A percentile compares a stretch with the other conserved stretches of the same genome.
These are phyloP conservation scores for Eurypyga helias DNA, from an alignment of 2,113 vertebrate species.

Conservation along the genomic window DNA sequence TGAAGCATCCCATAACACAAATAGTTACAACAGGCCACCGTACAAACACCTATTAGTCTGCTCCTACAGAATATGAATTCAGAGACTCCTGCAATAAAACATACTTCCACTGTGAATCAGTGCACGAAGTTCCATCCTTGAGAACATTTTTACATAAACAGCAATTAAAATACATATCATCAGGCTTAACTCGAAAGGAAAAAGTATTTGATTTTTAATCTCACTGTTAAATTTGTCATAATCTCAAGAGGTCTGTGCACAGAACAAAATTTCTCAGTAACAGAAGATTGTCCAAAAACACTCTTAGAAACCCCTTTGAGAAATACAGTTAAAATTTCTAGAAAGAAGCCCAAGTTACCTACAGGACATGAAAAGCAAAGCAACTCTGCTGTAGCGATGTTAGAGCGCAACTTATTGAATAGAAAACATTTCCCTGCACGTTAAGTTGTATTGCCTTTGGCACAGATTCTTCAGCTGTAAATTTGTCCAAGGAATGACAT, in stretches of 20 bases:
- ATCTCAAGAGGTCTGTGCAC: background rate
- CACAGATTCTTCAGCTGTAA: conserved; percentile 56
- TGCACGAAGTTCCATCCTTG: background rate
- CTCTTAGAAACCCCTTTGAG: background rate
- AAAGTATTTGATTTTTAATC: background rate
- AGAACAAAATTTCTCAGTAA: background rate
- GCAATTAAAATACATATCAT: conserved; percentile 24
- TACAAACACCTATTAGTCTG: background rate
- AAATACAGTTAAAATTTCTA: conserved; percentile 22
- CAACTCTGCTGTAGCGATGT: background rate
- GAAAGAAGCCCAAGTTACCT: background rate
- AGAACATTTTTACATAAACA: background rate
- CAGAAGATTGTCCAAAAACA: background rate
- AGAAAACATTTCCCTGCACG: conserved; percentile 45
- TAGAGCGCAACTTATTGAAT: background rate
- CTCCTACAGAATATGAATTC: background rate
- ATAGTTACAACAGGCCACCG: background rate
- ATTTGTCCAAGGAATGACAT: conserved; percentile 40
- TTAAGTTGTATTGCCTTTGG: conserved; percentile 63
- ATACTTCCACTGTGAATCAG: background rate
- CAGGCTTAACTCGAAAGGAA: background rate
- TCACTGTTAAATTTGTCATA: background rate
- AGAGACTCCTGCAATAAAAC: background rate
- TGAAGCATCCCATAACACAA: rapidly evolving
- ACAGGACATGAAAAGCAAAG: background rate